A percentile compares a stretch with the other conserved stretches of the same genome.
These are phyloP conservation scores for Alectoris magna DNA, from an alignment of 2,797 vertebrate genomes.

Conservation along the genomic window DNA sequence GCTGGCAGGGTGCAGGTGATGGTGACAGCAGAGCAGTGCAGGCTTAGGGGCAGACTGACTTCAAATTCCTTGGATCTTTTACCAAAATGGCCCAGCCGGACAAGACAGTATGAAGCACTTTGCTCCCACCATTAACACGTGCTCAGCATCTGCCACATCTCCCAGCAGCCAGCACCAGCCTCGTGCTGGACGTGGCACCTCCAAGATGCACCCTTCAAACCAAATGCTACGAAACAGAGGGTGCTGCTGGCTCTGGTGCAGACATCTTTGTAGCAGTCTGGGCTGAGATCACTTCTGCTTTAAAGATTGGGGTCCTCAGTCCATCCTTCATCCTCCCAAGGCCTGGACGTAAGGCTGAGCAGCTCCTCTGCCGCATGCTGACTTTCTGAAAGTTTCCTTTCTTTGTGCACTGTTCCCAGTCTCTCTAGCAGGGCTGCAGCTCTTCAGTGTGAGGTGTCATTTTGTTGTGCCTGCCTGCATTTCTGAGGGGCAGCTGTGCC, in stretches of 20 bases:
- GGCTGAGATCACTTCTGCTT: no score
- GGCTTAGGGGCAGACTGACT: not conserved
- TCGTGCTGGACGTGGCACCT: not conserved
- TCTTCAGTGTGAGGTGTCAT: not conserved
- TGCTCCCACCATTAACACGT: not conserved
- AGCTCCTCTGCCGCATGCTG: not conserved
- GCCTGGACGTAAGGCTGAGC: not conserved
- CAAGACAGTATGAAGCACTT: not conserved
- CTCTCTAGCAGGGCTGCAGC: not conserved
- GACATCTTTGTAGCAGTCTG: not conserved
- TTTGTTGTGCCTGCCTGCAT: not conserved
- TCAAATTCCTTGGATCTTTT: not conserved
- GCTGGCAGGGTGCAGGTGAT: not conserved
- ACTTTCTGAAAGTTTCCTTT: not conserved
- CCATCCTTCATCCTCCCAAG: not conserved
- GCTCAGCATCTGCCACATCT: not conserved
- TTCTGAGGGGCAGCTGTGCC: rapidly evolving
- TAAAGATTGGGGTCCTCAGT: no score
- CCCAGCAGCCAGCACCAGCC: not conserved
- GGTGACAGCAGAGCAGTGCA: not conserved
- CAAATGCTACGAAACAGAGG: not conserved
- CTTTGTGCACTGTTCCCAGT: not conserved
- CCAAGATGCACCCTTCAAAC: not conserved
- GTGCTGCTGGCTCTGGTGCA: not conserved
- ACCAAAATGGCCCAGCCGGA: not conserved